These are phyloP conservation scores for Pseudopodoces humilis DNA, from an alignment of 2,113 vertebrate species.

Conservation along the genomic window DNA sequence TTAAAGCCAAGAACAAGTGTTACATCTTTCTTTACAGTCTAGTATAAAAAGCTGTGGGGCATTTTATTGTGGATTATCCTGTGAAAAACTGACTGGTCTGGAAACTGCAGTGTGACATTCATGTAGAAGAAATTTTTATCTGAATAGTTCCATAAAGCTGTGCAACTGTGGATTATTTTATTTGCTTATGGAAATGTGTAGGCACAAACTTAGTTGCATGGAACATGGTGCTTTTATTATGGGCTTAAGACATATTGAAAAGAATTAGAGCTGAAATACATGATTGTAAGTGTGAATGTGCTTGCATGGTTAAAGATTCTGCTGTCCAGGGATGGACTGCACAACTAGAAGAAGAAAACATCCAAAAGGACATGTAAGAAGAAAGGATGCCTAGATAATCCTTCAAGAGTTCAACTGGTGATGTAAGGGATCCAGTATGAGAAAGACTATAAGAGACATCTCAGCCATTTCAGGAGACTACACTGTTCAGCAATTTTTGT, in stretches of 20 bases:
- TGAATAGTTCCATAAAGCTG: not conserved
- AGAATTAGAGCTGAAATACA: not conserved
- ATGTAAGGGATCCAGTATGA: not conserved
- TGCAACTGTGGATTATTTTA: not conserved
- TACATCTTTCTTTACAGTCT: not conserved
- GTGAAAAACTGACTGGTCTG: not conserved
- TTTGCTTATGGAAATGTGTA: not conserved
- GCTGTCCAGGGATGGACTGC: not conserved
- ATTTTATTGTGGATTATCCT: not conserved
- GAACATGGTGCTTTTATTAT: not conserved
- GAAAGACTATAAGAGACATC: not conserved
- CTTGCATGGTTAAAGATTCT: not conserved
- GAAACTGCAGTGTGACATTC: not conserved
- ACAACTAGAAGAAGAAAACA: not conserved
- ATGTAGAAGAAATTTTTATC: not conserved
- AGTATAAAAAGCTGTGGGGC: not conserved
- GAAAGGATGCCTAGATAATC: not conserved
- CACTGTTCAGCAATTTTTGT: not conserved
- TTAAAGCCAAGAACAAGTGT: not conserved
- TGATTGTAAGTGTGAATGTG: not conserved
- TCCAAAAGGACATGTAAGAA: not conserved
- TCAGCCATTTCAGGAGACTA: not conserved
- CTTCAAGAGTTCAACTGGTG: not conserved
- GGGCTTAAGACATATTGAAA: not conserved
- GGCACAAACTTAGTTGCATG: not conserved